Conservation (phyloP, 2,113 vertebrate genomes). For the Nibea albiflora region DNA sequence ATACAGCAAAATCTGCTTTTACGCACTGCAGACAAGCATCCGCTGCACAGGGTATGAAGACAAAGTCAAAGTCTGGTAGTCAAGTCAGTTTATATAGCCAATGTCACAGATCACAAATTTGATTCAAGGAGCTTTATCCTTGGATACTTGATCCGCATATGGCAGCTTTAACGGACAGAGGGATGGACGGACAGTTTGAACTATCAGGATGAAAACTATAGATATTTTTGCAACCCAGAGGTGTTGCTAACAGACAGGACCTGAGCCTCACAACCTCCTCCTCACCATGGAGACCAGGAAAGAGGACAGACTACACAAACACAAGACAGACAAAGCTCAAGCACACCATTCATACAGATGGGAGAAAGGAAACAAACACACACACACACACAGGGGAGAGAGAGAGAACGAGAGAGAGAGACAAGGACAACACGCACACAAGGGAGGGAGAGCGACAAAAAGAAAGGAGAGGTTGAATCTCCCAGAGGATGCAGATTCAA, state of each 20-base stretch:
- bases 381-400: too few species aligned
- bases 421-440: neutral
- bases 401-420: neutral
- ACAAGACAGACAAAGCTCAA: neutral
- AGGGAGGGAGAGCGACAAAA: neutral
- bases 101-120: neutral
- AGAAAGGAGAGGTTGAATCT: neutral
- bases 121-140: neutral
- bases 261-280: neutral
- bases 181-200: neutral
- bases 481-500: neutral
- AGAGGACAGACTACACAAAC: neutral
- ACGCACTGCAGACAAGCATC: slow-evolving; percentile 26
- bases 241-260: neutral
- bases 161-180: too few species aligned
- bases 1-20: slow-evolving; percentile 37
- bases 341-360: neutral
- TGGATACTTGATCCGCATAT: too few species aligned
- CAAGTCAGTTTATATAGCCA: neutral
- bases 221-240: neutral
- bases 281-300: neutral
- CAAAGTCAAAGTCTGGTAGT: neutral
- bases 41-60: slow-evolving; percentile 1
- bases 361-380: neutral
- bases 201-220: neutral